These are phyloP conservation scores for Toxonevra muliebris DNA, from an alignment of 2,888 invertebrate genomes.

Conservation along the genomic window DNA sequence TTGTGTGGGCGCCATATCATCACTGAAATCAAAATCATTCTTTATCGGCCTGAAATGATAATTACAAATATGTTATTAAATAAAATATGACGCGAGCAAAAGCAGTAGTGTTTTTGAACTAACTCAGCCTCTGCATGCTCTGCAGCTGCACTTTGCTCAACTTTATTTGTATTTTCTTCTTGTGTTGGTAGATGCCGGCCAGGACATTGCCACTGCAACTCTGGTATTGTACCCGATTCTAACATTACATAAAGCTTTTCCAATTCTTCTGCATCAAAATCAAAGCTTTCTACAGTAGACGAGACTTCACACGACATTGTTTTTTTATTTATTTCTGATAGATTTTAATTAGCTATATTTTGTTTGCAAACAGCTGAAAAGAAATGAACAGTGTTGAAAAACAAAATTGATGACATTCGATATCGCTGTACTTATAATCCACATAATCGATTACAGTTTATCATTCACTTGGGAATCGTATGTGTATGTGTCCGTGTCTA, in stretches of 20 bases:
- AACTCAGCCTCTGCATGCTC: conserved; percentile 67
- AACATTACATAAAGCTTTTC: conserved; percentile 76
- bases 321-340: no score
- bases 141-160: conserved; percentile 61
- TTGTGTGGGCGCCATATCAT: conserved; percentile 76
- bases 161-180: conserved; percentile 63
- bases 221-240: conserved; percentile 74
- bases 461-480: no score
- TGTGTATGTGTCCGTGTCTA: no score
- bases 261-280: conserved; percentile 75
- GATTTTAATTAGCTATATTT: no score
- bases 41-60: conserved; percentile 64
- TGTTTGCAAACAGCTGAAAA: no score
- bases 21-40: conserved; percentile 88
- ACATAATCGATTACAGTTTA: no score
- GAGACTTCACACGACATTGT: not conserved
- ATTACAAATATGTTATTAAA: conserved; percentile 1
- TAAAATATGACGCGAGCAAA: not conserved
- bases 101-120: conserved; percentile 20
- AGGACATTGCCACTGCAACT: conserved; percentile 83
- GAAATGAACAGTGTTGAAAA: no score
- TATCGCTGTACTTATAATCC: no score
- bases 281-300: conserved; percentile 67
- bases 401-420: no score
- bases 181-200: conserved; percentile 77